phyloP scores from a whole-genome alignment of 2,113 vertebrate species.

The Struthidea cinerea region DNA sequence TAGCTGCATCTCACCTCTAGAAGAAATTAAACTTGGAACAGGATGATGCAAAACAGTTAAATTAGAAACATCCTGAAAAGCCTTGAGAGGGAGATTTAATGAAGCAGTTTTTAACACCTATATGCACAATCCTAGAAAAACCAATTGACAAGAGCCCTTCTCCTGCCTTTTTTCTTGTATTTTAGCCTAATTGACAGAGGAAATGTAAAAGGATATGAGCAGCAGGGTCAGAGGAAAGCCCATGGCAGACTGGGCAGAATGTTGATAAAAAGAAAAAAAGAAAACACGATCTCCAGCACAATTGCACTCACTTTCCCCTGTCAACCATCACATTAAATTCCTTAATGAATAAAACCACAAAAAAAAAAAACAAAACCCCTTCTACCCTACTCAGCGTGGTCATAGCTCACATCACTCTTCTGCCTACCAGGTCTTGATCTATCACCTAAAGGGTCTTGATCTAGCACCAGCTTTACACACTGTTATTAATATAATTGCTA shows the following conservation, averaged over 20 bases:
- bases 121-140: neutral
- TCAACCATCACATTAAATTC: neutral
- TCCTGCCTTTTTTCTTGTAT: neutral
- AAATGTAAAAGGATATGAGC: neutral
- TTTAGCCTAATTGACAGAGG: neutral
- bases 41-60: neutral
- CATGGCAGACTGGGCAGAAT: neutral
- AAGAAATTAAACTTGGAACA: neutral
- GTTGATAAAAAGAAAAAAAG: neutral
- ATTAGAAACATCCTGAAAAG: neutral
- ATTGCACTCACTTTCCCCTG: neutral
- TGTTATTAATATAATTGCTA: neutral
- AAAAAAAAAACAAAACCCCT: neutral
- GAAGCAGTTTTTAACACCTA: neutral
- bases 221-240: neutral
- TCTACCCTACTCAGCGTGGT: neutral
- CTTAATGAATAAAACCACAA: neutral
- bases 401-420: neutral
- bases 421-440: neutral
- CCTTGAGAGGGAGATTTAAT: neutral
- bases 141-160: neutral
- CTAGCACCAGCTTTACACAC: neutral
- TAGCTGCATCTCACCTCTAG: neutral
- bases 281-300: neutral
- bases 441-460: neutral